A percentile compares a stretch with the other conserved stretches of the same genome.
Evolutionary conservation across 2,113 vertebrate genomes (phyloP).

Genomic region (pig (Sus scrofa)): T2T-Sscrofa CM000814.6:37531501-37532000

Average conservation of each 20-base stretch:
- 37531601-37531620: not conserved
- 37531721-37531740: not conserved
- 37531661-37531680: not conserved
- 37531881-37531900: too few species aligned
- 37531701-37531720: rapidly evolving
- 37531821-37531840: not conserved
- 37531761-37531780: not conserved
- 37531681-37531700: not conserved
- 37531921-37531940: not conserved
- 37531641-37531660: not conserved
- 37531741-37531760: not conserved
- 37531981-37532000: not conserved
- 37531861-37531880: rapidly evolving
- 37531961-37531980: not conserved
- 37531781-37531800: not conserved
- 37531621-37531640: rapidly evolving
- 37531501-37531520: not conserved
- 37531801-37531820: not conserved
- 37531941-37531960: not conserved
- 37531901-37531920: not conserved
- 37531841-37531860: too few species aligned
- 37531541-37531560: not conserved
- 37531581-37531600: not conserved
- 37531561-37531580: not conserved
- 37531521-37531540: not conserved